Evolutionary conservation across 2,113 vertebrate genomes (phyloP).

Genomic region (Tychaedon coryphoeus): DNA sequence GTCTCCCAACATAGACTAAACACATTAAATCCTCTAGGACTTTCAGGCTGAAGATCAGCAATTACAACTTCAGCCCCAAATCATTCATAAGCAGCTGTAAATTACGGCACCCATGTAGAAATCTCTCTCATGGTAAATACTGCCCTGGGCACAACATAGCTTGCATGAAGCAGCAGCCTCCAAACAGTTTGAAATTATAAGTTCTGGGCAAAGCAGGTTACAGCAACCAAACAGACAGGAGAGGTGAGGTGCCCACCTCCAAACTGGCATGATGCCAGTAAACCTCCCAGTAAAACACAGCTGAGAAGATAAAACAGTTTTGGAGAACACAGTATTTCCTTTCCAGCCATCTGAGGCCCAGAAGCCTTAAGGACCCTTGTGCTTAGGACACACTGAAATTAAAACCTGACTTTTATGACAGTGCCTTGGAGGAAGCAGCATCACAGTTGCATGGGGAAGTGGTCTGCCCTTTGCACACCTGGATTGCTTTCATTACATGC

Average conservation of each 20-base stretch:
- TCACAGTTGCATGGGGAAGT: background rate
- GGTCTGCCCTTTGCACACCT: background rate
- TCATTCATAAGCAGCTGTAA: background rate
- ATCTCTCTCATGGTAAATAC: background rate
- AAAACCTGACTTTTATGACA: background rate
- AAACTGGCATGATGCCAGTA: background rate
- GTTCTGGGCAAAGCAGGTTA: background rate
- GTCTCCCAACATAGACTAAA: background rate
- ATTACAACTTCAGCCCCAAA: background rate
- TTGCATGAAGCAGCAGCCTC: background rate
- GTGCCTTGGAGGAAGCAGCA: background rate
- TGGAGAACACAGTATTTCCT: background rate
- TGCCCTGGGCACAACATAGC: background rate
- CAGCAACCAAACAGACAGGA: background rate
- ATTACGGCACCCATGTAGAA: background rate
- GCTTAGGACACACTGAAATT: background rate
- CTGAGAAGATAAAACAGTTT: background rate
- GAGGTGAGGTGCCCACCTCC: background rate
- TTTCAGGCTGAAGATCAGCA: background rate
- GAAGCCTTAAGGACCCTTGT: background rate
- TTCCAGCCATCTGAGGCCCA: background rate
- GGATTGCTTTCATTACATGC: background rate
- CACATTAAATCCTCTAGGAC: background rate
- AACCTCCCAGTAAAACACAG: background rate
- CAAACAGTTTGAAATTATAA: background rate